Evolutionary conservation across 53 echinoderm and acorn worm genomes (phyloP), one percentile per base, ranked within the genome.

Genomic region (Zoroaster sp.): DNA sequence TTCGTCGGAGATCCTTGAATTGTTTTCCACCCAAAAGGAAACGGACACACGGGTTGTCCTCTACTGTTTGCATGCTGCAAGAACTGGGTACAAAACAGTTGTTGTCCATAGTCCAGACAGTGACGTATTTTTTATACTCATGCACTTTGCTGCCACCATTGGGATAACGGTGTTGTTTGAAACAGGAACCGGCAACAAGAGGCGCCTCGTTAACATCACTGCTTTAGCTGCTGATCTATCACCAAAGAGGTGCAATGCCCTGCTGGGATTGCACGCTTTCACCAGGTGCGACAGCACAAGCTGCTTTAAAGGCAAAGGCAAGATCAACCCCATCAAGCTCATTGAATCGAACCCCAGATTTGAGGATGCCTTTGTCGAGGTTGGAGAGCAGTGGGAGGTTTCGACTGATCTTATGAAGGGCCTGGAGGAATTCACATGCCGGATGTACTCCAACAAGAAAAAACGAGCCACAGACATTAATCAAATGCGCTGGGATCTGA

Each of bases 281-380:
- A 52, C 87, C 17, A 23, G 52, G 7, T 92, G 92, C 74, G 92
- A 92, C 37, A 83, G 38, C 12, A 88, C 92, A 10, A 88, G 92
- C 77, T 88, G 81, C 66, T 89, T 67, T 36, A 45, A 65, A 66
- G 77, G 75, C 51, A 91, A 59, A 30, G 82, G 89, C 20, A 88
- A 87, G 52, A 44, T 40, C 44, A 89, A 79, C 28, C 80, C 88
- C 35, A 59, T 88, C 45, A 79, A 88, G 30, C n/a, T 80, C 6
- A 15, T 53, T 47, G 71, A 73, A 72, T 88, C 69, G 63, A 33
- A 40, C 75, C 35, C 67, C 35, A 75, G 51, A 14, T 78, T 89
- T 75, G 83, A 83, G 37, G 49, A 47, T 14, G 17, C 49, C 49
- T 47, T 47, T 47, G 49, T 47, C 14, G 49, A 66, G 32, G 66